Base-by-base conservation (phyloP, 2,113 vertebrate species). In the Jaculus jaculus region DNA sequence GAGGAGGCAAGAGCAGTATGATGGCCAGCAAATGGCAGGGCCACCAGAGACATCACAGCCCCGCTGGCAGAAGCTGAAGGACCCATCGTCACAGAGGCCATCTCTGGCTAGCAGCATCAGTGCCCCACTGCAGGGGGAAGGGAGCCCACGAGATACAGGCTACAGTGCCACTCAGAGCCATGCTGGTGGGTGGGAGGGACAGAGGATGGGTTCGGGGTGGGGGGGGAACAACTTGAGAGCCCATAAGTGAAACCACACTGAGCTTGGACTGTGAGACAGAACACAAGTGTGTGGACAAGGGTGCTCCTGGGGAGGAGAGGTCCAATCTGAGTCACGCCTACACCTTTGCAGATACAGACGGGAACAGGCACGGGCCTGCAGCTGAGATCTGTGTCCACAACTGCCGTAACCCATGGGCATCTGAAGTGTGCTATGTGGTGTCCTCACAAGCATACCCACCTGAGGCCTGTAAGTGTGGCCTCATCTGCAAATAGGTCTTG, bases 261-360 rank as follows among this genome's bases (percentile, higher is more conserved):
- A 84, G 68, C 60, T 9, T 1, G 32, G 74, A 15, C 2, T 6
- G 3, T 63, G 79, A 30, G 12, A 12, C 5, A 11, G 42, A 39
- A 39, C 1, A 17, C 34, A 71, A 78, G 30, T 77, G 24, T 7
- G 20, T 16, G 15, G 51, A 37, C 72, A 7, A 58, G 63, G 8
- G 30, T 0, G 1, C 23, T 1, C 12, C 9, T 2, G 65, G 26
- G 30, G 3, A 21, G 0, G 9, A 15, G 16, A 39, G 0, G 1
- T 0, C 15, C 34, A 18, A 2, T 34, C 11, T 3, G 2, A 0
- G 9, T 58, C 5, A 0, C 5, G 4, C 34, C n/a, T 1, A 32
- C 17, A 10, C 0, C 37, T 68, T 12, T 4, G 15, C 26, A 15
- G 75, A 26, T 12, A 18, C 23, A 10, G 32, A n/a, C 3, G 0